These are phyloP conservation scores for Tichodroma muraria DNA, from an alignment of 2,113 vertebrate species.

Conservation along the genomic window DNA sequence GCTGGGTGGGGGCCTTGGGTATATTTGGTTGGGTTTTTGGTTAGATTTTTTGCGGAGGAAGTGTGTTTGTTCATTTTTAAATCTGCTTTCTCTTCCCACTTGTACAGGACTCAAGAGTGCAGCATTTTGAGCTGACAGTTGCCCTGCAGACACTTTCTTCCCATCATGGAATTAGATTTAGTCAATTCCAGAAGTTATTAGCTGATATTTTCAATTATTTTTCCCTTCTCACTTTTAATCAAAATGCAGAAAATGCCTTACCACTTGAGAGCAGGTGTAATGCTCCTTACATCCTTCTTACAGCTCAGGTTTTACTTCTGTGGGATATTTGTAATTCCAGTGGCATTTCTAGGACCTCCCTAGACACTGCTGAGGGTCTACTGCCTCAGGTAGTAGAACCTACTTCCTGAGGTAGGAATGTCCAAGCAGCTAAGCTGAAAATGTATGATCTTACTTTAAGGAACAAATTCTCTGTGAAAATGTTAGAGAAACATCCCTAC, in stretches of 20 bases:
- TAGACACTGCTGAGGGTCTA: background rate
- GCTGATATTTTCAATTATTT: background rate
- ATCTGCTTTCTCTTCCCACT: background rate
- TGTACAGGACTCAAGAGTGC: background rate
- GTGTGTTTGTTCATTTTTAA: background rate
- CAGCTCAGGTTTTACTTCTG: background rate
- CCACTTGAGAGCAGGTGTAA: background rate
- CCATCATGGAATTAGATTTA: background rate
- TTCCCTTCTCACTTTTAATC: background rate
- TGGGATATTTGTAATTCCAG: background rate
- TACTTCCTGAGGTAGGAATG: background rate
- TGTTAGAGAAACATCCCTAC: background rate
- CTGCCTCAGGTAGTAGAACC: no score
- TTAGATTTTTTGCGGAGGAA: background rate
- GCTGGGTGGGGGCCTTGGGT: background rate
- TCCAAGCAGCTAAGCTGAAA: background rate
- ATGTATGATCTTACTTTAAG: background rate
- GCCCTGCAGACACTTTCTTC: background rate
- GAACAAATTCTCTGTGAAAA: background rate
- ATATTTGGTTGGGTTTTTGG: background rate
- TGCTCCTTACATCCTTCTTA: background rate
- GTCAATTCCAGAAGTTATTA: background rate
- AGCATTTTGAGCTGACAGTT: background rate
- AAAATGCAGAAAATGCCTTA: background rate
- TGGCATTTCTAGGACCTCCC: background rate